phyloP scores from a whole-genome alignment of 2,797 vertebrate genomes.

The Cynodonichthys magdalenae region DNA sequence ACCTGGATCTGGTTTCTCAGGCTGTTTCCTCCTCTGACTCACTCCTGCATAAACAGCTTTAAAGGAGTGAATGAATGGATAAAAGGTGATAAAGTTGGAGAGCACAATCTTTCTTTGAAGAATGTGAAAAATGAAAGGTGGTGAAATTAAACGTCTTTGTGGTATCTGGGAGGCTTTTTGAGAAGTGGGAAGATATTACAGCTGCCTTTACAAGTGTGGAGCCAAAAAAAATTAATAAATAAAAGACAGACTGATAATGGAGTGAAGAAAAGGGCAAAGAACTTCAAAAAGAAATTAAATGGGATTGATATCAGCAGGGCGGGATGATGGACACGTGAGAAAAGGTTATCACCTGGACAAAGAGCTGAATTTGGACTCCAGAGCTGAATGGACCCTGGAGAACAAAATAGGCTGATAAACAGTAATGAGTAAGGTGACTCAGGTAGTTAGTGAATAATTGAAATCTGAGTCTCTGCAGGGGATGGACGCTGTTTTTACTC shows the following conservation, averaged over 20 bases:
- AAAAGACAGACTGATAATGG: neutral
- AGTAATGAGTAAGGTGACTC: neutral
- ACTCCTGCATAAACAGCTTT: neutral
- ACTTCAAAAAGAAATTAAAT: neutral
- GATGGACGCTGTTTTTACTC: neutral
- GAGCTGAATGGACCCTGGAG: too few species aligned
- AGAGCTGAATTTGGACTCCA: too few species aligned
- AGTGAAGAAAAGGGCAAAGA: neutral
- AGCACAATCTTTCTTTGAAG: neutral
- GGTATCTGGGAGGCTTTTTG: neutral
- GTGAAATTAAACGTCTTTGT: neutral
- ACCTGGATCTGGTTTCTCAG: neutral
- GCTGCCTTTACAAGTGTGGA: neutral
- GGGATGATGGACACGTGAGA: neutral
- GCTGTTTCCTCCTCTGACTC: neutral
- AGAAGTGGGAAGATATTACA: neutral
- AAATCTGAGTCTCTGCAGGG: neutral
- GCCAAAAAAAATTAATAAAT: neutral
- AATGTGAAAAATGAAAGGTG: neutral
- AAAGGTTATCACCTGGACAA: neutral
- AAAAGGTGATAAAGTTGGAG: neutral
- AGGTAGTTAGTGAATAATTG: neutral
- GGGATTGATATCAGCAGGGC: neutral
- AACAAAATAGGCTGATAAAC: too few species aligned
- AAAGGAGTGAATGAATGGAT: neutral